These are phyloP conservation scores for Pholis gunnellus DNA, from an alignment of 2,113 vertebrate genomes.

Conservation along the genomic window DNA sequence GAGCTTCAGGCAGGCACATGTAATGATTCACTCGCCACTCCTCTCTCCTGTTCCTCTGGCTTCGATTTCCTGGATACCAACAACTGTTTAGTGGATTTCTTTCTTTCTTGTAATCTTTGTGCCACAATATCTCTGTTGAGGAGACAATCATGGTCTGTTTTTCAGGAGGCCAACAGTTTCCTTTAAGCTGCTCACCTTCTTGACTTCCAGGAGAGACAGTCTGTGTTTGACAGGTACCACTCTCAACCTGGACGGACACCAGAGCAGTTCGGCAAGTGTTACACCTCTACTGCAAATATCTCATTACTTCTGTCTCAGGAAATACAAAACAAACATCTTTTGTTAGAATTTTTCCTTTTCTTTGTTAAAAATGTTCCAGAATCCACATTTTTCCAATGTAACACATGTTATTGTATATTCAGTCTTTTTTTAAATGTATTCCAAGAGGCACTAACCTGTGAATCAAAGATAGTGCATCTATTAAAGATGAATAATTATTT, in stretches of 20 bases:
- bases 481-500: no score
- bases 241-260: conserved; percentile 9
- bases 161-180: neutral
- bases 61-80: conserved; percentile 38
- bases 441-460: neutral
- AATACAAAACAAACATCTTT: neutral
- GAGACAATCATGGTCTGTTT: neutral
- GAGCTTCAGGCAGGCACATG: neutral
- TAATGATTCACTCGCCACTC: neutral
- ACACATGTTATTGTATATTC: neutral
- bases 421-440: neutral
- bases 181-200: neutral
- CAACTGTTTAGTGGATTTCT: neutral
- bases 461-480: neutral
- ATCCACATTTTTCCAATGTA: neutral
- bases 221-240: conserved; percentile 59
- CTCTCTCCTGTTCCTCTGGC: neutral
- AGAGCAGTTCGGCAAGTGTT: conserved; percentile 12
- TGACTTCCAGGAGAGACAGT: neutral
- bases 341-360: neutral
- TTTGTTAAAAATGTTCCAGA: neutral
- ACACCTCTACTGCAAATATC: neutral
- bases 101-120: neutral
- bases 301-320: neutral
- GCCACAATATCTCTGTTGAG: neutral